phyloP scores from a whole-genome alignment of 2,113 vertebrate genomes.

The Nycticorax nycticorax region DNA sequence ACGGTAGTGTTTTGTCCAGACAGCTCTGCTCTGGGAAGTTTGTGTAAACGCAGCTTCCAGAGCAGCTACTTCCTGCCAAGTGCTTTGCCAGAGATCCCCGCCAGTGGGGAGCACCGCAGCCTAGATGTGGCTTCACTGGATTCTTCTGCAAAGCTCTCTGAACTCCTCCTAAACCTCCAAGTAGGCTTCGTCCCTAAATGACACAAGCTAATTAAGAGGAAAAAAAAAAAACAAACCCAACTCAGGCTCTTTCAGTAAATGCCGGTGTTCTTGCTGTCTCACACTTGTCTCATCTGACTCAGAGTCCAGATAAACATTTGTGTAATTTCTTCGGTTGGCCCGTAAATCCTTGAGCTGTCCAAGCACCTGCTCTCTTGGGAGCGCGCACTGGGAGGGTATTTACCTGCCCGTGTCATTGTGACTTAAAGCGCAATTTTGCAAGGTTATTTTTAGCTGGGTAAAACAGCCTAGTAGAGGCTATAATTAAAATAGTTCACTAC shows the following conservation, averaged over 20 bases:
- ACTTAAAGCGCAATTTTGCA: neutral
- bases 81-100: neutral
- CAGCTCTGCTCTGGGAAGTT: conserved; percentile 46
- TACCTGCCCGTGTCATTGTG: neutral
- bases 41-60: conserved; percentile 48
- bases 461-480: conserved; percentile 45
- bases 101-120: neutral
- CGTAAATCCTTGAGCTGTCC: neutral
- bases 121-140: neutral
- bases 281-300: neutral
- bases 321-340: neutral
- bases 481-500: conserved; percentile 66
- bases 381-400: neutral
- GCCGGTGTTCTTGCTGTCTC: neutral
- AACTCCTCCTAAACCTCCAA: neutral
- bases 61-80: conserved; percentile 41
- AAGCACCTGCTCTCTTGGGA: neutral
- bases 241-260: neutral
- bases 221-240: neutral
- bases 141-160: neutral
- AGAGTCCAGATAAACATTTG: neutral
- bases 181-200: neutral
- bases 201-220: neutral
- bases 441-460: conserved; percentile 55
- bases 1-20: conserved; percentile 37